A percentile compares a stretch with the other conserved stretches of the same genome.
These are phyloP conservation scores for Drosophila pseudotalamancana DNA, from an alignment of 2,888 invertebrate genomes.

Conservation along the genomic window DNA sequence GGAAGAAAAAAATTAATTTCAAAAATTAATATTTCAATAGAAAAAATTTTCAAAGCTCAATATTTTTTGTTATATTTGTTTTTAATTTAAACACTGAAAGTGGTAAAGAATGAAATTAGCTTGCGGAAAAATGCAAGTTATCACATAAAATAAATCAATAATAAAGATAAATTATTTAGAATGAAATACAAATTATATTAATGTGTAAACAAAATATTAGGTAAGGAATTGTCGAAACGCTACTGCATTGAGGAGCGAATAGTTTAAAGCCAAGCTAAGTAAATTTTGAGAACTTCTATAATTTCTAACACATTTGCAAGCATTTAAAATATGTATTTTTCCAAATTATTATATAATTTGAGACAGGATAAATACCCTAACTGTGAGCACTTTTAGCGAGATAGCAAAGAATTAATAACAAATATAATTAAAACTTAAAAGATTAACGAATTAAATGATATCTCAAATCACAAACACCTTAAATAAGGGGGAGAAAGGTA, in stretches of 20 bases:
- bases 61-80: conserved; percentile 34
- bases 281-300: conserved; percentile 41
- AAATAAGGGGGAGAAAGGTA: background rate
- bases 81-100: conserved; percentile 60
- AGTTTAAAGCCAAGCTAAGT: conserved; percentile 65
- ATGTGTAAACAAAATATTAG: conserved; percentile 40
- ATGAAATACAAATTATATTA: conserved; percentile 34
- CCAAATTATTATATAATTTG: conserved; percentile 52
- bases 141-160: conserved; percentile 22
- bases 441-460: conserved; percentile 24
- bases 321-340: conserved; percentile 74
- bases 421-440: conserved; percentile 26
- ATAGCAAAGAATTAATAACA: conserved; percentile 37
- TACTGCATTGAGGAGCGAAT: conserved; percentile 61
- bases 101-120: conserved; percentile 41
- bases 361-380: conserved; percentile 6
- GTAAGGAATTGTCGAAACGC: conserved; percentile 58
- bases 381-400: conserved; percentile 51
- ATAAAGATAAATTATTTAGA: conserved; percentile 33
- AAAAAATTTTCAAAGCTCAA: conserved; percentile 40
- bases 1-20: conserved; percentile 51
- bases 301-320: conserved; percentile 52
- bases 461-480: conserved; percentile 27
- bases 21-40: conserved; percentile 61
- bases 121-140: conserved; percentile 45